Evolutionary conservation across 1,140 invertebrate species (phyloP).

Genomic region (Bombus polaris): DNA sequence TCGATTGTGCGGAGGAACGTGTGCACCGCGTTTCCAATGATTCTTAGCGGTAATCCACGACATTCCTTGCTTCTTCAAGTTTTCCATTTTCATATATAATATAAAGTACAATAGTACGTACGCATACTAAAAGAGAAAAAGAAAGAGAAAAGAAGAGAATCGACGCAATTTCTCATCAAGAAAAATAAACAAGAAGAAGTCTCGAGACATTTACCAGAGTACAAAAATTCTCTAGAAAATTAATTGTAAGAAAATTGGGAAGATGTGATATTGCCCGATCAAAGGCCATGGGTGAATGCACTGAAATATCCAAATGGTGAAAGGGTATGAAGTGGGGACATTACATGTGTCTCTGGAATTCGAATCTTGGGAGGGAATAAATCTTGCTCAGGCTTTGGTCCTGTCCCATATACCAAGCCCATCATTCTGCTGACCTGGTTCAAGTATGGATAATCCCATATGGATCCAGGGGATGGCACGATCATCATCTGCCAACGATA

Average conservation of each 20-base stretch:
- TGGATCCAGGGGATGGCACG: slow-evolving; percentile 46
- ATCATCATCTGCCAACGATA: slow-evolving; percentile 53
- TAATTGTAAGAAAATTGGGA: not conserved
- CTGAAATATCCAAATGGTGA: slow-evolving; percentile 14
- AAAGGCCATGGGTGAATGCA: not conserved
- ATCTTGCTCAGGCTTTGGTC: slow-evolving; percentile 47
- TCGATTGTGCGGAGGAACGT: not conserved
- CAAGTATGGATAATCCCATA: slow-evolving; percentile 63
- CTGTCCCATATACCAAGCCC: slow-evolving; percentile 49
- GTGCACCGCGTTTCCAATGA: not conserved
- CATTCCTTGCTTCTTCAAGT: not conserved
- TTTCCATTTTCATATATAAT: not conserved
- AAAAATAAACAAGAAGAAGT: not conserved
- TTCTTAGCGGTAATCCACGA: not conserved
- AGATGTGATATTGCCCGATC: not conserved
- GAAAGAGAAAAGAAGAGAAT: not conserved
- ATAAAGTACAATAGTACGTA: too few species aligned
- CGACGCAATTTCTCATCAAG: too few species aligned
- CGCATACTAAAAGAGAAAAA: not conserved
- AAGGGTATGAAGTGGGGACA: slow-evolving; percentile 12
- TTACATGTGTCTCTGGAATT: slow-evolving; percentile 66
- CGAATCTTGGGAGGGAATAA: slow-evolving; percentile 52
- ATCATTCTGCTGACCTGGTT: slow-evolving; percentile 48
- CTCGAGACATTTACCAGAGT: not conserved
- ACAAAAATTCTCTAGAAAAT: not conserved